Evolutionary conservation across 2,113 vertebrate species (phyloP), one percentile per base, ranked within the genome.

Genomic region (Lampris megalopsis): DNA sequence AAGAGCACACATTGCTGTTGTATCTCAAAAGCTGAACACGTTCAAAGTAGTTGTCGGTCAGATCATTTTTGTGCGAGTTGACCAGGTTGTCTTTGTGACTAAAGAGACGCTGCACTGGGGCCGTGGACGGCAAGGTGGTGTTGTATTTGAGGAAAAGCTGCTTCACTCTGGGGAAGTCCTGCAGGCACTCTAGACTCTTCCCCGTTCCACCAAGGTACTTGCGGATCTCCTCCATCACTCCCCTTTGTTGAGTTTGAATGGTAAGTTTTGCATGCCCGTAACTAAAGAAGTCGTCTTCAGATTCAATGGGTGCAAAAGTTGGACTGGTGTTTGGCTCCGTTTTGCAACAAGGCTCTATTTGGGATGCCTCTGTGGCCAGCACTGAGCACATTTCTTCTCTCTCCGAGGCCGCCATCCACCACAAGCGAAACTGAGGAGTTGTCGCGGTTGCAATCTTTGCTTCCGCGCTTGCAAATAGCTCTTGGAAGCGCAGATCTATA

Each of bases 71-170:
- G 75, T 94, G 91, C 1, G 89, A 90, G 1, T 86, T 89, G 35
- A 91, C 81, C 80, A 92, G 68, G 78, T 93, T 91, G 6, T 86
- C 88, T 6, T 92, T 92, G 71, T 93, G 88, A 47, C 86, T 92
- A 80, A 94, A 93, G 59, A 94, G 92, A 0, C 88, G 88, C 83
- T 93, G 90, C 66, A 94, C 88, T 1, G 93, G 92, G 0, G 90
- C 90, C 10, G 92, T 91, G 63, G 92, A 93, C 0, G 93, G 92
- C 73, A 94, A 73, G 2, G 91, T 90, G 63, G 93, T 94, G 87
- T 94, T 94, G 82, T 89, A 93, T 62, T 93, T 94, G 0, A 94
- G 74, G 76, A 94, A 93, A 2, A 94, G 86, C 81, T 91, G 89
- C 80, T 91, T 93, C 45, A 94, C 86, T 5, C 88, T 79, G 6